A percentile compares a stretch with the other conserved stretches of the same genome.
phyloP scores from a whole-genome alignment of 2,888 invertebrate genomes.

The Agapetus fuscipes region DNA sequence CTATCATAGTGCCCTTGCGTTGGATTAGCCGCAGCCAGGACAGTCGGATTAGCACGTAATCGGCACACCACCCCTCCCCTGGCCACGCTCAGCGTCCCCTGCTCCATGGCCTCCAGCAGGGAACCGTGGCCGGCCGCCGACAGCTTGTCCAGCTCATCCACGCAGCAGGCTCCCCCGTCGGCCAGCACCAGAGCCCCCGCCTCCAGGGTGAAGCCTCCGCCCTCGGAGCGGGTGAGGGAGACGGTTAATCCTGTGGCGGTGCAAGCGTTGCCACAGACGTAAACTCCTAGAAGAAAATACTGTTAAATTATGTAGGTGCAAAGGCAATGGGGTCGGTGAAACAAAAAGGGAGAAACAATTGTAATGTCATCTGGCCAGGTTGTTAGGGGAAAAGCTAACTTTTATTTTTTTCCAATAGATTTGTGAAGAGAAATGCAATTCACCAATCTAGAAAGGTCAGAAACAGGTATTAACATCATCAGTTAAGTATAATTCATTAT shows the following conservation, averaged over 20 bases:
- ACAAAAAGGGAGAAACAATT: too few species aligned
- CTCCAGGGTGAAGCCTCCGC: slow-evolving; percentile 73
- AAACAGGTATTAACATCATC: too few species aligned
- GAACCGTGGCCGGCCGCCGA: slow-evolving; percentile 49
- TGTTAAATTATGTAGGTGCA: too few species aligned
- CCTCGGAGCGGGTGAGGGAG: slow-evolving; percentile 62
- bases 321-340: too few species aligned
- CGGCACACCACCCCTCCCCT: slow-evolving; percentile 82
- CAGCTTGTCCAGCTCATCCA: slow-evolving; percentile 96
- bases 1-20: slow-evolving; percentile 78
- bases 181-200: slow-evolving; percentile 82
- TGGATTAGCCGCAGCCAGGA: slow-evolving; percentile 91
- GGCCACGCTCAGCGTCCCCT: slow-evolving; percentile 81
- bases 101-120: slow-evolving; percentile 90
- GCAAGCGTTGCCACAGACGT: slow-evolving; percentile 84
- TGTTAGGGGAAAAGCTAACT: too few species aligned
- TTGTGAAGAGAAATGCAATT: too few species aligned
- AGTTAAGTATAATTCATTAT: too few species aligned
- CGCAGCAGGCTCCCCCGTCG: slow-evolving; percentile 83
- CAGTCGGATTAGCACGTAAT: slow-evolving; percentile 71
- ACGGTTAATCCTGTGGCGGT: slow-evolving; percentile 73
- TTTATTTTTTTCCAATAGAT: too few species aligned
- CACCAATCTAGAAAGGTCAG: neutral
- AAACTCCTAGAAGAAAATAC: slow-evolving; percentile 50
- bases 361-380: too few species aligned